Percentiles rank a stretch among this genome's conserved stretches.
These are phyloP conservation scores for Phylloscopus whistleri DNA, from an alignment of 2,113 vertebrate genomes.

Conservation along the genomic window DNA sequence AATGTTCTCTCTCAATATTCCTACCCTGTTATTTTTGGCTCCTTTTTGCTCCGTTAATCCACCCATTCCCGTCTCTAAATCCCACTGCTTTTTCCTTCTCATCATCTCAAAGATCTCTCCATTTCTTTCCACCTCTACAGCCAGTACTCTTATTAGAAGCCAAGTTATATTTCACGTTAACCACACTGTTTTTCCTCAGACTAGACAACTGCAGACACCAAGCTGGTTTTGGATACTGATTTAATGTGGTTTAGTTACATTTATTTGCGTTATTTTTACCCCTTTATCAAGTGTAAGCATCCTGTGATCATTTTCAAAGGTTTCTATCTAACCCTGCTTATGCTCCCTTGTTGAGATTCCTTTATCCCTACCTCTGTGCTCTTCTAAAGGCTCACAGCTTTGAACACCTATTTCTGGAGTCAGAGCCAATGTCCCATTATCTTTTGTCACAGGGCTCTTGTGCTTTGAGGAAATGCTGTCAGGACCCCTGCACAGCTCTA, in stretches of 20 bases:
- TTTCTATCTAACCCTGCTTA: neutral
- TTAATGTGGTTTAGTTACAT: neutral
- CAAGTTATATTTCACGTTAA: neutral
- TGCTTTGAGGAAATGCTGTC: slow-evolving; percentile 1
- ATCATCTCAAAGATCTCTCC: slow-evolving; percentile 16
- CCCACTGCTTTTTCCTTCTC: slow-evolving; percentile 24
- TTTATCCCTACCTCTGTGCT: neutral
- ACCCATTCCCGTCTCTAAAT: slow-evolving; percentile 23
- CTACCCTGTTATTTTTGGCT: slow-evolving; percentile 49
- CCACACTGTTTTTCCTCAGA: neutral
- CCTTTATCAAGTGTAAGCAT: neutral
- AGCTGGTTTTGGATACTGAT: neutral
- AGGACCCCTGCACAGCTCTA: neutral
- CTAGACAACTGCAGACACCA: neutral
- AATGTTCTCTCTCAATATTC: slow-evolving; percentile 35
- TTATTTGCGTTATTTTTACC: neutral
- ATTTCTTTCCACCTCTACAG: slow-evolving; percentile 33
- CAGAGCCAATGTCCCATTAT: neutral
- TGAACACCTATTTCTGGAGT: slow-evolving; percentile 17
- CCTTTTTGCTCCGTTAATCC: slow-evolving; percentile 11
- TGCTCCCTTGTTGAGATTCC: neutral
- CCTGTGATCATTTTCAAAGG: neutral
- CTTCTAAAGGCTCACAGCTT: neutral
- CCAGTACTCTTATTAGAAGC: slow-evolving; percentile 12
- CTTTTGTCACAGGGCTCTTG: neutral